Conservation (phyloP, 2,113 vertebrate species). For the Alaudala cheleensis region DNA sequence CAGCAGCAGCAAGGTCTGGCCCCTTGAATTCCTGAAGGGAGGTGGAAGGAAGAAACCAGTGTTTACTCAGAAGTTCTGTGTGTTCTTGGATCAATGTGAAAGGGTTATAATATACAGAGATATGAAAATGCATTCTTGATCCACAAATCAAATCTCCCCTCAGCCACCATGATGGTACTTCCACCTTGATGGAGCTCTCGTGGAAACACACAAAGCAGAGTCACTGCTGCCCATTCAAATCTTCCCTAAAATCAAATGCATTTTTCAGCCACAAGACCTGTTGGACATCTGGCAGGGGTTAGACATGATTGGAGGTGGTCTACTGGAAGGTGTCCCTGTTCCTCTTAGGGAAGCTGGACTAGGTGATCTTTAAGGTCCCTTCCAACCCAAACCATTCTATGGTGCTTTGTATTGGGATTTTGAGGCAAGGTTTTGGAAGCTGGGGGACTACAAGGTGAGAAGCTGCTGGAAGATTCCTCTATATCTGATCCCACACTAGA, state of each 20-base stretch:
- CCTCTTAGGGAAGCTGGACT: not conserved
- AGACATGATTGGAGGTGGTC: not conserved
- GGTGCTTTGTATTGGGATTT: not conserved
- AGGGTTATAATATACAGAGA: not conserved
- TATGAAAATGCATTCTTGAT: not conserved
- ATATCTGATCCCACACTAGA: not conserved
- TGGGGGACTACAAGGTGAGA: not conserved
- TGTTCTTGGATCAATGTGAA: not conserved
- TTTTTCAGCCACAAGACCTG: not conserved
- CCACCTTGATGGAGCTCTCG: not conserved
- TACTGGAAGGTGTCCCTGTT: not conserved
- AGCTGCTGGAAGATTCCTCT: not conserved
- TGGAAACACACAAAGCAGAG: not conserved
- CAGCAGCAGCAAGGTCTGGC: not conserved
- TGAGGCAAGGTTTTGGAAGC: not conserved
- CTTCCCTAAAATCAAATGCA: not conserved
- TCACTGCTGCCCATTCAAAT: not conserved
- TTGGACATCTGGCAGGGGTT: not conserved
- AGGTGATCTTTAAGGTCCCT: not conserved
- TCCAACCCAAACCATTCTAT: not conserved
- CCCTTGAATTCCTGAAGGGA: not conserved
- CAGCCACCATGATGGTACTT: not conserved
- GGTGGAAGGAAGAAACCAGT: not conserved
- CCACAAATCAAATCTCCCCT: not conserved
- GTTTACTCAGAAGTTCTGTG: not conserved